Percentiles rank a stretch among this genome's conserved stretches.
Evolutionary conservation across 1,140 invertebrate species (phyloP).

Genomic region (Tetranychus urticae): DNA sequence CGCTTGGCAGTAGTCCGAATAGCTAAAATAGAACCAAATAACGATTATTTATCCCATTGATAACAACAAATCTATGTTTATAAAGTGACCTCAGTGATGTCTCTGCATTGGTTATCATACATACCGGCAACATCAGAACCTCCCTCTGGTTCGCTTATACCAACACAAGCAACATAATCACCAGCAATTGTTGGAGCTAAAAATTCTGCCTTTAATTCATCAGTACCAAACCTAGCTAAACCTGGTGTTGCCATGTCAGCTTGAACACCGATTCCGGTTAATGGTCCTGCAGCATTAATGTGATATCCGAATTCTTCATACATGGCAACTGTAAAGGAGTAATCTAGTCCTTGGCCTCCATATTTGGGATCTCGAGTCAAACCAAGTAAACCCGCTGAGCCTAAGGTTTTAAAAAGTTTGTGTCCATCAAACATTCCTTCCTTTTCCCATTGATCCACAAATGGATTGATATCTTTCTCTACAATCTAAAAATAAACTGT

Average conservation of each 20-base stretch:
- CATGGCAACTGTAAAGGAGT: slow-evolving; percentile 29
- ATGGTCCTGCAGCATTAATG: slow-evolving; percentile 28
- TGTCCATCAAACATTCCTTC: slow-evolving; percentile 27
- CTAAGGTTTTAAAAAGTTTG: slow-evolving; percentile 30
- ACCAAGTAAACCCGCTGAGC: slow-evolving; percentile 29
- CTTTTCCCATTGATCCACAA: slow-evolving; percentile 32
- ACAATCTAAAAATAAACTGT: slow-evolving; percentile 21
- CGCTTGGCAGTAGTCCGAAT: slow-evolving; percentile 24
- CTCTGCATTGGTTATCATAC: slow-evolving; percentile 1
- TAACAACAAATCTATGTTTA: too few relatives aligned
- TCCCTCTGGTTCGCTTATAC: slow-evolving; percentile 29
- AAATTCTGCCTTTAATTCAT: slow-evolving; percentile 30
- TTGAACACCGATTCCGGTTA: slow-evolving; percentile 32
- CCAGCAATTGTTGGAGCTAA: slow-evolving; percentile 30
- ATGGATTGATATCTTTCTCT: slow-evolving; percentile 33
- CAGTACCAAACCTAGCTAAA: slow-evolving; percentile 28
- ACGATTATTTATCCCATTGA: too few relatives aligned
- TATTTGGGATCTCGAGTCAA: slow-evolving; percentile 20
- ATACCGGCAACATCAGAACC: slow-evolving; percentile 34
- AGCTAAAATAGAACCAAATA: slow-evolving; percentile 14
- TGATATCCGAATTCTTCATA: slow-evolving; percentile 27
- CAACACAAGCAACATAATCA: slow-evolving; percentile 30
- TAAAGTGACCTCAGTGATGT: too few relatives aligned
- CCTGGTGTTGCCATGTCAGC: slow-evolving; percentile 24
- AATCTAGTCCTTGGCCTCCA: slow-evolving; percentile 26